Evolutionary conservation across 1,140 invertebrate species (phyloP), one percentile per base, ranked within the genome.

Genomic region (Sminthurinus signatus): DNA sequence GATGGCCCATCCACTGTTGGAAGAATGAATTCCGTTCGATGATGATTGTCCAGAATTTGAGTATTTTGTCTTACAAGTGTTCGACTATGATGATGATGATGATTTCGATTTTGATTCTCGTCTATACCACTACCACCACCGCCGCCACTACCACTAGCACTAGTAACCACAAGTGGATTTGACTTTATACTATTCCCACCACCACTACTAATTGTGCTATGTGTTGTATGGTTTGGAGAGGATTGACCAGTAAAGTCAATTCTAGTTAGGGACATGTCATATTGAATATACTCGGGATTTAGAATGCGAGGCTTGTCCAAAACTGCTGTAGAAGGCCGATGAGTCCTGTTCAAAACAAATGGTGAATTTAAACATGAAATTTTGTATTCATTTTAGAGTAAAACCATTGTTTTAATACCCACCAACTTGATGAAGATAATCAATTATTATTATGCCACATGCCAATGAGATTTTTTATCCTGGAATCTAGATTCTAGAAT

Each of bases 181-280:
- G 28, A 50, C 36, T 32, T 36, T n/a, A n/a, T n/a, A n/a, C n/a
- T n/a, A n/a, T n/a, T n/a, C n/a, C n/a, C n/a, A n/a, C n/a, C n/a
- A 12, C 39, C n/a, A 12, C 39, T 12, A n/a, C 39, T 42, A 10
- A 10, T 42, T 42, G n/a, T 21, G 25, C 21, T 50, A 14, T 19
- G 2, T 15, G 57, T n/a, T 42, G 25, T 28, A 14, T 36, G 31
- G 29, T 43, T n/a, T n/a, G n/a, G n/a, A n/a, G n/a, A n/a, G 23
- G 25, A 36, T 25, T 52, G 55, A n/a, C 54, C 55, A 12, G 64
- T 29, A 48, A 71, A 67, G 52, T 70, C 68, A 46, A 68, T 64
- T 1, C 65, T 60, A 15, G 65, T 70, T 31, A 70, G 43, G 23
- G 68, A 65, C 68, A 72, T 68, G 62, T 72, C 71, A 64, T 70